Conservation (phyloP, 2,888 invertebrate genomes). For the Trachelus stipa region DNA sequence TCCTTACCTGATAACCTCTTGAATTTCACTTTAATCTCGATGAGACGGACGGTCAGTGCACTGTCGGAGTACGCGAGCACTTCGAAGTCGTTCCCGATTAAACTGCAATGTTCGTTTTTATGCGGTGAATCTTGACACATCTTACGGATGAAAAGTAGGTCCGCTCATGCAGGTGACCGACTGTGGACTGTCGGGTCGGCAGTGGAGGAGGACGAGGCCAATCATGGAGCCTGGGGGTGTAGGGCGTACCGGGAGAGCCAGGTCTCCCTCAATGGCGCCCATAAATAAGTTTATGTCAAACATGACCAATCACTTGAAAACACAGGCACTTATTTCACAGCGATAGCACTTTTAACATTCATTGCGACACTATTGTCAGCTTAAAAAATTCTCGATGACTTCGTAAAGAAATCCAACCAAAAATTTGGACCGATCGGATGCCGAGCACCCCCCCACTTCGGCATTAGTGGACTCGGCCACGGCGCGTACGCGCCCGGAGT, state of each 20-base stretch:
- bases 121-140: conserved; percentile 45
- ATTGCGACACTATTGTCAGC: background rate
- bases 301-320: background rate
- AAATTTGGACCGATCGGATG: background rate
- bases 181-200: conserved; percentile 48
- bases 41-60: conserved; percentile 30
- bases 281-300: background rate
- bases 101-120: conserved; percentile 35
- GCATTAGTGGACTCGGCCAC: background rate
- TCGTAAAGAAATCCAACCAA: background rate
- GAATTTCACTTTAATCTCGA: conserved; percentile 42
- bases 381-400: background rate
- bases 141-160: conserved; percentile 37
- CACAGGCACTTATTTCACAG: background rate
- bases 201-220: conserved; percentile 46
- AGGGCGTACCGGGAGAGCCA: background rate
- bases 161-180: conserved; percentile 46
- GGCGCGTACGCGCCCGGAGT: background rate
- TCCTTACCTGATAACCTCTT: conserved; percentile 44
- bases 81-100: conserved; percentile 30
- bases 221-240: conserved; percentile 36
- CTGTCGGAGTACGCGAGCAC: conserved; percentile 26
- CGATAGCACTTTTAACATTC: background rate
- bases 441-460: background rate
- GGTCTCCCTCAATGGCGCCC: background rate